phyloP scores from a whole-genome alignment of 1,140 invertebrate genomes.

The Leptinotarsa lineolata region DNA sequence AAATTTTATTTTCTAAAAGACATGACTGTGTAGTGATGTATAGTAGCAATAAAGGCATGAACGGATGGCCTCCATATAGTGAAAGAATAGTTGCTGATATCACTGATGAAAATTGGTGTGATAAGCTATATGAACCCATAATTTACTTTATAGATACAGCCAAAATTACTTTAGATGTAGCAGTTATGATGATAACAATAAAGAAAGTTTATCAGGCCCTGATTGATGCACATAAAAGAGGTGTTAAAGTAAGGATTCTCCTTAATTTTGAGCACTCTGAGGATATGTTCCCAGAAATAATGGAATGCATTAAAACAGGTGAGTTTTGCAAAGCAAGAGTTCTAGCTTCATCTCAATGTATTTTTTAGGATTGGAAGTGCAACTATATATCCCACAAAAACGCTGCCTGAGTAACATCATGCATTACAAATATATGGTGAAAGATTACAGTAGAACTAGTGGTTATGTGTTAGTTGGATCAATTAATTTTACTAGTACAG shows the following conservation, averaged over 20 bases:
- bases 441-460: constrained; percentile 37
- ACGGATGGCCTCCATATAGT: constrained; percentile 33
- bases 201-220: constrained; percentile 27
- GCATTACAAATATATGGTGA: constrained; percentile 45
- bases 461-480: constrained; percentile 42
- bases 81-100: constrained; percentile 24
- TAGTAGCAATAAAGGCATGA: constrained; percentile 25
- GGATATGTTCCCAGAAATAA: background rate
- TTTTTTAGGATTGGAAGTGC: constrained; percentile 31
- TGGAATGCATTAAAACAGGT: constrained; percentile 30
- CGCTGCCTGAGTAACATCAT: constrained; percentile 30
- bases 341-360: background rate
- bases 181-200: constrained; percentile 34
- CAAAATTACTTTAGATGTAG: constrained; percentile 32
- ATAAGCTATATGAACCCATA: constrained; percentile 34
- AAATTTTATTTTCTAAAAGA: constrained; percentile 32
- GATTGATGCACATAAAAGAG: constrained; percentile 28
- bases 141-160: constrained; percentile 39
- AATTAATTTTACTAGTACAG: constrained; percentile 38
- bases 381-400: constrained; percentile 24
- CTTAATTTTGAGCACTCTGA: constrained; percentile 34
- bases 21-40: constrained; percentile 40
- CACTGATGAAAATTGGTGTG: constrained; percentile 22
- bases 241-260: constrained; percentile 36
- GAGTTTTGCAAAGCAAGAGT: constrained; percentile 2